Evolutionary conservation across 2,113 vertebrate genomes (phyloP), one percentile per base, ranked within the genome.

Genomic region (Eonycteris spelaea): DNA sequence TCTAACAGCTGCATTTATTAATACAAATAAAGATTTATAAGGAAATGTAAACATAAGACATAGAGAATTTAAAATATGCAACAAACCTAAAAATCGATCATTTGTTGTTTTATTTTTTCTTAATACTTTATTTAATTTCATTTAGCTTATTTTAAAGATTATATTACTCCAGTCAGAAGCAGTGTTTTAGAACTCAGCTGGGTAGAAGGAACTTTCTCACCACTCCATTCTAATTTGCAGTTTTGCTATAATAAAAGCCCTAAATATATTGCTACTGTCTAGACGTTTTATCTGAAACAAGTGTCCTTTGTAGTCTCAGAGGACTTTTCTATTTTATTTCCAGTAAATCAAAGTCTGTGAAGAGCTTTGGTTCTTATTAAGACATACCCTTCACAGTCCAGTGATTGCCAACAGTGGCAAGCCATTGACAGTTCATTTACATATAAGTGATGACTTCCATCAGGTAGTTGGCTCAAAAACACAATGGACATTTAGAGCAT

Each of bases 401-500:
- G 96, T 98, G 98, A 98, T 98, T 99, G 98, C 99, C 99, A 98
- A 98, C 98, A 94, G 98, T 99, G 98, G 98, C 97, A 98, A 98
- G 97, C 95, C 97, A 98, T 97, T 98, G 99, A 99, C 99, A 99
- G 98, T 98, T 99, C 99, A 99, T 99, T 99, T 99, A 98, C 98
- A 98, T 98, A 98, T 99, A 99, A 99, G 98, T 98, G 98, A 99
- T 99, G 99, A 98, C 98, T 99, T 99, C 99, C 99, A 99, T 99
- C 99, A 99, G 99, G 99, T 98, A 99, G 98, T 98, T 99, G 98
- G 98, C 99, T 99, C 98, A 98, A 98, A 98, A 98, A 98, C 98
- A 98, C 99, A 99, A 98, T 97, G 98, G 98, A 98, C 98, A 98
- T 98, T 99, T 99, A 99, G 96, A 98, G 97, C 97, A 98, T 98